Evolutionary conservation across 2,113 vertebrate species (phyloP), one percentile per base, ranked within the genome.

Genomic region (Anguilla rostrata): DNA sequence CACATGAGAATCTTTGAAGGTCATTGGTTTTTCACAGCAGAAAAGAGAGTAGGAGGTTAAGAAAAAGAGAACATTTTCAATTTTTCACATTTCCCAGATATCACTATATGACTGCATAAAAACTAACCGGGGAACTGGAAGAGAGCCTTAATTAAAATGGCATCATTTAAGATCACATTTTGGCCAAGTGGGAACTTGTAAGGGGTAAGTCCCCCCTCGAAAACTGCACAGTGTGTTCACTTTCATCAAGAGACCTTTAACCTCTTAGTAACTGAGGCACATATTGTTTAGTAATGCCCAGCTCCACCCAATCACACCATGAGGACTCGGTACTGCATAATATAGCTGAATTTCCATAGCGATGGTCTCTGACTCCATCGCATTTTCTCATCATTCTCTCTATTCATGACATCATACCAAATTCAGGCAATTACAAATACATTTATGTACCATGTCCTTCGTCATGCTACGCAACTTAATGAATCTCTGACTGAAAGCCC

Each of bases 331-430:
- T 87, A 1, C 26, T 29, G 71, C 2, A 29, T n/a, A 34, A 34
- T 75, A 12, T 34, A n/a, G 49, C 49, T 53, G 49, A 0, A 53
- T 53, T 11, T 53, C 49, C 49, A 53, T 53, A 53, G 49, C 5
- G 7, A 11, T 15, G n/a, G n/a, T n/a, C 71, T 91, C 89, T 90
- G 90, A 20, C 34, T 16, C 15, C 1, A 39, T 26, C 29, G 22
- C 83, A 89, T 86, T 87, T 90, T 89, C 91, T 90, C 89, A 91
- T 39, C 34, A 12, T 34, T 26, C 39, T 26, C 46, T 39, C 83
- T 39, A 40, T 81, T 22, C 34, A 66, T 66, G 39, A 14, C 2
- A 18, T 40, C 79, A 81, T 15, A 40, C 79, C 79, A 81, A 46
- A 15, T 20, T 22, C 39, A 29, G 29, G n/a, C 78, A 79, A 79